phyloP scores from a whole-genome alignment of 2,113 vertebrate species.

The Rhipidura dahli region DNA sequence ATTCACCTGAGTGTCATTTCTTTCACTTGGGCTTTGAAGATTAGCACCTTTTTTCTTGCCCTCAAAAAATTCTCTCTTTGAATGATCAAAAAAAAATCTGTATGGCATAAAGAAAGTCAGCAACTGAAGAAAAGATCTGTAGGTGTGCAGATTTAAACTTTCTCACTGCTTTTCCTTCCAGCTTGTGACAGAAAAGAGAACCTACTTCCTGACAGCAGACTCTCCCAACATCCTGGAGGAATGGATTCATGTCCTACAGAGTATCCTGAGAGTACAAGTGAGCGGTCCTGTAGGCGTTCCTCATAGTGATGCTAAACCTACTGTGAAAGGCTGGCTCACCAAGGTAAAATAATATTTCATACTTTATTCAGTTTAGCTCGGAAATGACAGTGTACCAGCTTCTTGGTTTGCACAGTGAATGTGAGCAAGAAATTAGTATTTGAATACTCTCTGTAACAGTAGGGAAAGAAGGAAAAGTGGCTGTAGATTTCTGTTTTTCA shows the following conservation, averaged over 20 bases:
- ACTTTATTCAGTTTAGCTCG: not conserved
- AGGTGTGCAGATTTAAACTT: not conserved
- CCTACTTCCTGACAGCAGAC: constrained; percentile 86
- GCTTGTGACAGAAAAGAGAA: constrained; percentile 88
- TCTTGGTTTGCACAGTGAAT: not conserved
- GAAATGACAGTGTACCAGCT: not conserved
- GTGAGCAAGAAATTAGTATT: not conserved
- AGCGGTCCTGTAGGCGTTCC: constrained; percentile 66
- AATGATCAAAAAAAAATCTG: not conserved
- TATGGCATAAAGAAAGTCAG: not conserved
- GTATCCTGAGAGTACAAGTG: constrained; percentile 84
- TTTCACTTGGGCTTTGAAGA: not conserved
- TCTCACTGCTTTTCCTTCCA: constrained; percentile 39
- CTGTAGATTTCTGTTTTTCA: not conserved
- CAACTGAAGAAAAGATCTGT: not conserved
- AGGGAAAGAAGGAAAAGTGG: not conserved
- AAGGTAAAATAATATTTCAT: constrained; percentile 74
- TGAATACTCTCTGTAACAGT: not conserved
- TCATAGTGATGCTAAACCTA: constrained; percentile 77
- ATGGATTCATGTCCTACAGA: constrained; percentile 89
- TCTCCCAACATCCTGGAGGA: constrained; percentile 90
- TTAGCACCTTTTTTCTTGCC: not conserved
- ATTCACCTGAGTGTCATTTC: not conserved
- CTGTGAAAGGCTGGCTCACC: constrained; percentile 85
- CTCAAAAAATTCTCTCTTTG: not conserved